phyloP scores from a whole-genome alignment of 2,797 vertebrate genomes.

The Chelonia mydas region DNA sequence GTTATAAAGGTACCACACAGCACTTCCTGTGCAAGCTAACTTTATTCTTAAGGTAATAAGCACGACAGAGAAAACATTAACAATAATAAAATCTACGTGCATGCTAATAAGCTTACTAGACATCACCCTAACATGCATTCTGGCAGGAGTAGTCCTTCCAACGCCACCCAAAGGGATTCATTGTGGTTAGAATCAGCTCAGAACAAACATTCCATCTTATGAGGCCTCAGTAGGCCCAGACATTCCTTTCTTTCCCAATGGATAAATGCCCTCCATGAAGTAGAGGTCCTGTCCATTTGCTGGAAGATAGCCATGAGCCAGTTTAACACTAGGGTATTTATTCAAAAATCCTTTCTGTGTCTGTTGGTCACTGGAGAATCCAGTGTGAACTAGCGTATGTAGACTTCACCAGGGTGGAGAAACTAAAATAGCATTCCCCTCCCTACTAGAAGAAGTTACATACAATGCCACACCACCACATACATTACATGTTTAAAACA shows the following conservation, averaged over 20 bases:
- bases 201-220: neutral
- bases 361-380: neutral
- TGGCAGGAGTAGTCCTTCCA: neutral
- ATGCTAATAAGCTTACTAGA: neutral
- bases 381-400: neutral
- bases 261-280: neutral
- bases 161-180: neutral
- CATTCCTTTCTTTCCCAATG: neutral
- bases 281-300: neutral
- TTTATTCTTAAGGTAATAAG: neutral
- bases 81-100: neutral
- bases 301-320: neutral
- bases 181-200: neutral
- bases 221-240: neutral
- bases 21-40: neutral
- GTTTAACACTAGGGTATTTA: neutral
- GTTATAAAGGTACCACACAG: neutral
- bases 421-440: neutral
- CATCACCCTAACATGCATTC: neutral
- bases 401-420: neutral
- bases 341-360: neutral
- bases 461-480: neutral
- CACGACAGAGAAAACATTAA: neutral
- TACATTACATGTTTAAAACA: neutral
- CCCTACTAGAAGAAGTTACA: neutral